Conservation (phyloP, 1,140 invertebrate genomes). For the Aphis craccivora region DNA sequence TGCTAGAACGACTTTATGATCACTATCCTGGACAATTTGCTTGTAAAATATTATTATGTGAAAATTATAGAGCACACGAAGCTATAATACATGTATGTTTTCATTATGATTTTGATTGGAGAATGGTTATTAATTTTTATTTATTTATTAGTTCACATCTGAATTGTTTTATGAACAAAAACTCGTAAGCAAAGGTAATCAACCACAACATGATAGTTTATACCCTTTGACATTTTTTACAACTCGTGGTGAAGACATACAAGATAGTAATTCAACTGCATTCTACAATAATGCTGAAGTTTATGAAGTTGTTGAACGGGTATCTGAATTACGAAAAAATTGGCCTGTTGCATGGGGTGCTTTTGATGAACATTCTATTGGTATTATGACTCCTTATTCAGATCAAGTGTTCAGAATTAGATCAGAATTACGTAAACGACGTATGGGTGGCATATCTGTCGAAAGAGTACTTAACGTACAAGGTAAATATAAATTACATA, state of each 20-base stretch:
- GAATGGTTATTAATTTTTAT: not conserved
- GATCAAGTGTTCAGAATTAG: conserved; percentile 85
- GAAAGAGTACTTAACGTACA: conserved; percentile 89
- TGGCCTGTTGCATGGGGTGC: conserved; percentile 82
- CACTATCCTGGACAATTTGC: conserved; percentile 78
- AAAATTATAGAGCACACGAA: conserved; percentile 86
- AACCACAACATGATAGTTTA: conserved; percentile 72
- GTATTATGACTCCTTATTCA: conserved; percentile 85
- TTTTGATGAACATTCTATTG: conserved; percentile 78
- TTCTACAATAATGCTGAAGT: conserved; percentile 88
- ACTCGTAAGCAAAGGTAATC: conserved; percentile 75
- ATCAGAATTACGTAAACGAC: conserved; percentile 77
- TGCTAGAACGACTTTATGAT: conserved; percentile 83
- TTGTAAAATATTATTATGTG: conserved; percentile 82
- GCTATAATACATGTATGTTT: conserved; percentile 74
- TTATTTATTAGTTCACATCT: conserved; percentile 72
- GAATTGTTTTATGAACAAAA: conserved; percentile 84
- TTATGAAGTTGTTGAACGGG: conserved; percentile 78
- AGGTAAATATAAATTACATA: conserved; percentile 69
- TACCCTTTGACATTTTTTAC: conserved; percentile 85
- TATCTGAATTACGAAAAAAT: conserved; percentile 72
- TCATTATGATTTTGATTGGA: not conserved
- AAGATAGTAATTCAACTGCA: conserved; percentile 82
- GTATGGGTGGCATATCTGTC: conserved; percentile 80
- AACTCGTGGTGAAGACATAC: conserved; percentile 77